Evolutionary conservation across 35 echinoderm and acorn worm species (phyloP).

Genomic region (Apostichopus parvimensis): DNA sequence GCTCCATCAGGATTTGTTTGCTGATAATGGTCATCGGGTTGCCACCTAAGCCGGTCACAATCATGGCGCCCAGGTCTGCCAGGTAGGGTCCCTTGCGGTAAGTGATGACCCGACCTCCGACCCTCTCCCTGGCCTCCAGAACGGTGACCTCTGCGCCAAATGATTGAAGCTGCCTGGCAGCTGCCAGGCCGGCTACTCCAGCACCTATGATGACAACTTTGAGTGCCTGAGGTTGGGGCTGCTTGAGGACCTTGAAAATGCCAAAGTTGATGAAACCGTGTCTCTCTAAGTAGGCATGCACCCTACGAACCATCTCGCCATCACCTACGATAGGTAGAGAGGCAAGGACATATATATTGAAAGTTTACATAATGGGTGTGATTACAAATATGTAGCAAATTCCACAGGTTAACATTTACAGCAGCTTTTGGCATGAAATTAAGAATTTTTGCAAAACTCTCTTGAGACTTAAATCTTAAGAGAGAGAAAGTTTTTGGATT

Average conservation of each 20-base stretch:
- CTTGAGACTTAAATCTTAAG: no score
- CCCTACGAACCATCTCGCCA: constrained; percentile 75
- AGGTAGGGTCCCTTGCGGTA: constrained; percentile 93
- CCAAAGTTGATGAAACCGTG: constrained; percentile 99
- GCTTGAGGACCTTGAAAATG: constrained; percentile 80
- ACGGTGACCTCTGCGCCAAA: constrained; percentile 97
- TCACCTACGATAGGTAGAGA: constrained; percentile 67
- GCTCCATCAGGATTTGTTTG: constrained; percentile 98
- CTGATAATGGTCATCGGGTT: constrained; percentile 98
- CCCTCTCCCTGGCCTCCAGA: constrained; percentile 90
- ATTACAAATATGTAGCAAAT: not conserved
- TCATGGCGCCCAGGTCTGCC: constrained; percentile 97
- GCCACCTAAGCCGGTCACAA: constrained; percentile 93
- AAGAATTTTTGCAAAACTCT: no score
- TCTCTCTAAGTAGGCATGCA: constrained; percentile 91
- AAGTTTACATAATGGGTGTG: not conserved
- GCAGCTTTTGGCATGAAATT: no score
- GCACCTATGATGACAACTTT: constrained; percentile 69
- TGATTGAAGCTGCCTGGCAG: constrained; percentile 87
- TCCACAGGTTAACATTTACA: not conserved
- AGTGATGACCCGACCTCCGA: constrained; percentile 92
- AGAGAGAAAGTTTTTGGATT: no score
- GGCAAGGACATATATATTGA: not conserved
- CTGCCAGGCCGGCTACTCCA: constrained; percentile 89
- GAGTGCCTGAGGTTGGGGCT: constrained; percentile 53